These are phyloP conservation scores for Drosophila sproati DNA, from an alignment of 1,140 invertebrate genomes.

Conservation along the genomic window DNA sequence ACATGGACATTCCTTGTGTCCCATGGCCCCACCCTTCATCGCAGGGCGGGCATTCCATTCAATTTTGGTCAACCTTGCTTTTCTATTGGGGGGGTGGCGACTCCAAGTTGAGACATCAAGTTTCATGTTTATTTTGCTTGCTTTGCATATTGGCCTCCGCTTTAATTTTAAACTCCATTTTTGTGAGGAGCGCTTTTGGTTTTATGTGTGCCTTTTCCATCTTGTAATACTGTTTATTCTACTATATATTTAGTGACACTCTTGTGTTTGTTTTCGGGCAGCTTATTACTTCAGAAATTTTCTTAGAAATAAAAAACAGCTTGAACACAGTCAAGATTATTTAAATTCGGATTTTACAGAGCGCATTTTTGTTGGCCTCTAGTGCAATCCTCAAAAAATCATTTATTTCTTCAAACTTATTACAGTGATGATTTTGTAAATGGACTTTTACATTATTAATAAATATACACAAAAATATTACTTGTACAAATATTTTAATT, in stretches of 20 bases:
- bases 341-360: neutral
- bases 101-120: constrained; percentile 59
- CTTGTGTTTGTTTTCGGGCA: neutral
- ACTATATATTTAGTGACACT: constrained; percentile 3
- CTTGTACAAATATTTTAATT: neutral
- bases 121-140: constrained; percentile 55
- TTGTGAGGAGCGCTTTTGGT: neutral
- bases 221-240: constrained; percentile 1
- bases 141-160: constrained; percentile 50
- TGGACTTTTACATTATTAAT: too few species aligned
- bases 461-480: neutral
- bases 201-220: neutral
- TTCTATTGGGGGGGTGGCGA: neutral
- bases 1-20: constrained; percentile 32
- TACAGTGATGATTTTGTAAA: neutral
- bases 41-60: constrained; percentile 46
- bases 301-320: neutral
- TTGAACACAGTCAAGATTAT: neutral
- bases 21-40: neutral
- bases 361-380: neutral
- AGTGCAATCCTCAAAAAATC: neutral
- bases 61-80: constrained; percentile 32
- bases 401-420: too few species aligned
- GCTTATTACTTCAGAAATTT: constrained; percentile 1
- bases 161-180: constrained; percentile 35